Evolutionary conservation across 2,888 invertebrate genomes (phyloP).

Genomic region (Exephanes ischioxanthus): DNA sequence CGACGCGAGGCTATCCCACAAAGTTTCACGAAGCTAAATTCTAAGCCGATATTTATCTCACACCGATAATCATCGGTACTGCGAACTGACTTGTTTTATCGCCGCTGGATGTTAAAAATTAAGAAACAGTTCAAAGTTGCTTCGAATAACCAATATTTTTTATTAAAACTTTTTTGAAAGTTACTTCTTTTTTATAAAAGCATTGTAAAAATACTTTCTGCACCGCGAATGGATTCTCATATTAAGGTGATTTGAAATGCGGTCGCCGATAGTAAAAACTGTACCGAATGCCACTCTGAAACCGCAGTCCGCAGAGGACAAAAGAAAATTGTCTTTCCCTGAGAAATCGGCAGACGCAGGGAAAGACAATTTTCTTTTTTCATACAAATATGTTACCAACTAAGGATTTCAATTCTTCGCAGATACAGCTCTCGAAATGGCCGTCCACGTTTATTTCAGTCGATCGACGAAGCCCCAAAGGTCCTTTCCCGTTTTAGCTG

Average conservation of each 20-base stretch:
- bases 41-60: constrained; percentile 6
- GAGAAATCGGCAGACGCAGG: too few relatives aligned
- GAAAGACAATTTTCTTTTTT: too few relatives aligned
- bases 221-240: background rate
- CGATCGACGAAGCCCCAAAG: constrained; percentile 25
- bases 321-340: too few relatives aligned
- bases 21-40: constrained; percentile 7
- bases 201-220: background rate
- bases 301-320: too few relatives aligned
- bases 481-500: constrained; percentile 23
- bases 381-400: too few relatives aligned
- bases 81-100: background rate
- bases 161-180: background rate
- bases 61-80: background rate
- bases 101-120: background rate
- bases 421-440: constrained; percentile 32
- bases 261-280: too few relatives aligned
- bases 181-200: background rate
- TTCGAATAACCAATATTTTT: background rate
- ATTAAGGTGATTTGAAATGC: background rate
- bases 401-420: background rate
- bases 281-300: too few relatives aligned
- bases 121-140: background rate
- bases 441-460: constrained; percentile 19
- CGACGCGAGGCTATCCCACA: background rate